Evolutionary conservation across 2,888 invertebrate species (phyloP).

Genomic region (Cerceris rybyensis): DNA sequence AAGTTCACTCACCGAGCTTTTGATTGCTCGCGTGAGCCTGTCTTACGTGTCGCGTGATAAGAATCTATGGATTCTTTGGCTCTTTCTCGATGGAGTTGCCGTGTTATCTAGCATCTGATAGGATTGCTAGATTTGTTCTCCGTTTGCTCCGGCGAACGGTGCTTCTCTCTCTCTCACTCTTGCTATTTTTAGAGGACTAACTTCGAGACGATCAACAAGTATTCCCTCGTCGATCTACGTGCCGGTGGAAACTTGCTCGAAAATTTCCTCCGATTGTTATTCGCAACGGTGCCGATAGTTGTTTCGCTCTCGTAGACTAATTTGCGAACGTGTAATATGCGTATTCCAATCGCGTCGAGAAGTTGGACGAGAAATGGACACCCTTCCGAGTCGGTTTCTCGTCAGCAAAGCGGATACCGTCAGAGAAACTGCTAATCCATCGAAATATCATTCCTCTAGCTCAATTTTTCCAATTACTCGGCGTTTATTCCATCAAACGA

Average conservation of each 20-base stretch:
- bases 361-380: slow-evolving; percentile 38
- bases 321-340: slow-evolving; percentile 51
- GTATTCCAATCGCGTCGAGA: slow-evolving; percentile 63
- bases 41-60: slow-evolving; percentile 57
- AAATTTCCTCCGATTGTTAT: slow-evolving; percentile 50
- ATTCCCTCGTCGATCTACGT: neutral
- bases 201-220: slow-evolving; percentile 52
- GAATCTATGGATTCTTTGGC: slow-evolving; percentile 47
- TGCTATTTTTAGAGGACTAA: neutral
- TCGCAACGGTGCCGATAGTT: slow-evolving; percentile 33
- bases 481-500: neutral
- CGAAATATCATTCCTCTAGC: slow-evolving; percentile 53
- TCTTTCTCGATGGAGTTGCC: neutral
- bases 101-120: slow-evolving; percentile 51
- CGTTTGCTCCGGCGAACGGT: neutral
- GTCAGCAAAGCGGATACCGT: slow-evolving; percentile 40
- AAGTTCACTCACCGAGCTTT: slow-evolving; percentile 57
- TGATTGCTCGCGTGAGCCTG: slow-evolving; percentile 45
- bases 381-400: slow-evolving; percentile 23
- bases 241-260: slow-evolving; percentile 9
- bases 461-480: slow-evolving; percentile 11
- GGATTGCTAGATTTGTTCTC: neutral
- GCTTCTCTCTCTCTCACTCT: neutral
- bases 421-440: slow-evolving; percentile 54
- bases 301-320: slow-evolving; percentile 40